Evolutionary conservation across 1,140 invertebrate species (phyloP).

Genomic region (Meloidogyne hapla): DNA sequence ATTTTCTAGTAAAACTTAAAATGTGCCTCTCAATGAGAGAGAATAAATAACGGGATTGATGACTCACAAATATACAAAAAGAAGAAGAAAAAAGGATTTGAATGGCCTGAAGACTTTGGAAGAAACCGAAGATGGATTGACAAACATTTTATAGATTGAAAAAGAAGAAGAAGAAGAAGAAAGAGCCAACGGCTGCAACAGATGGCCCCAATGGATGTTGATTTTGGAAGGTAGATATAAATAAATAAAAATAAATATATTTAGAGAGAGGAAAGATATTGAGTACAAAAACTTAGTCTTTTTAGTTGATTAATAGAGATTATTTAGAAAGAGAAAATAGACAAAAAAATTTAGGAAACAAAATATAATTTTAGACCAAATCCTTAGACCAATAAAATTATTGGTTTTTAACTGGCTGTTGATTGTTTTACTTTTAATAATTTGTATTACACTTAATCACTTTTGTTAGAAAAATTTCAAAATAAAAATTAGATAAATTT

Average conservation of each 20-base stretch:
- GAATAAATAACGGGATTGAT: neutral
- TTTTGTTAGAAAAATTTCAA: too few species aligned
- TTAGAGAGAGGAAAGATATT: neutral
- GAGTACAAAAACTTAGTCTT: neutral
- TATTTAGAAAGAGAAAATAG: too few species aligned
- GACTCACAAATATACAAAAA: slow-evolving; percentile 2
- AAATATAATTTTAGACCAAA: too few species aligned
- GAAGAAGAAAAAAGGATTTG: neutral
- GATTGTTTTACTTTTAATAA: too few species aligned
- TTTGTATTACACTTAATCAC: too few species aligned
- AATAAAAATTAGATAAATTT: too few species aligned
- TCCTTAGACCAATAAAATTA: too few species aligned
- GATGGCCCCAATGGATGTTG: neutral
- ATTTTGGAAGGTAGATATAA: neutral
- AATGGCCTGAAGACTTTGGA: neutral
- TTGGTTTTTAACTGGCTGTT: too few species aligned
- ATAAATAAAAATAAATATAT: neutral
- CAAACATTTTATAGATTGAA: neutral
- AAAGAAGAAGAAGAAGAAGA: neutral
- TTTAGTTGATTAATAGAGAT: too few species aligned
- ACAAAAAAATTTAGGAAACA: too few species aligned
- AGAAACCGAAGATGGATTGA: neutral
- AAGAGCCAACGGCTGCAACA: neutral
- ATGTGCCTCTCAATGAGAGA: neutral
- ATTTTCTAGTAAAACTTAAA: neutral